phyloP scores from a whole-genome alignment of 53 echinoderm and acorn worm genomes.

The Holothuria scabra region DNA sequence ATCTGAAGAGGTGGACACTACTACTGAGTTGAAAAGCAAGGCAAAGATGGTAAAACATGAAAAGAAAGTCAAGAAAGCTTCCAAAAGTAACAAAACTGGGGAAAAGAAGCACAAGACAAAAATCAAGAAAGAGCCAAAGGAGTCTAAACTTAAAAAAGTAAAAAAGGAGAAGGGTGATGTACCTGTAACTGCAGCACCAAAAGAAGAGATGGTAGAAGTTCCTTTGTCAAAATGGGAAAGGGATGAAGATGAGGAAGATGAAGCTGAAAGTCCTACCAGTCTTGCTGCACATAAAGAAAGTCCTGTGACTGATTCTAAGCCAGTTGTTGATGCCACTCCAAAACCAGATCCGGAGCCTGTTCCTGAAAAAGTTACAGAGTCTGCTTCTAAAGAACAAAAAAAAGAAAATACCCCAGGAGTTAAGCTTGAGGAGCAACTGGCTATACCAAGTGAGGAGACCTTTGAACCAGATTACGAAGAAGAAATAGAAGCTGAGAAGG shows the following conservation, averaged over 20 bases:
- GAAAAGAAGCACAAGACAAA: constrained; percentile 56
- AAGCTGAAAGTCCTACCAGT: background rate
- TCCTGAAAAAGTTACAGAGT: constrained; percentile 28
- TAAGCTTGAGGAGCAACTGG: constrained; percentile 25
- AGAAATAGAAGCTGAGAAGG: constrained; percentile 71
- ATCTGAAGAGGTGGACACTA: background rate
- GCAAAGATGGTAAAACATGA: constrained; percentile 49
- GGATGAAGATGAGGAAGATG: constrained; percentile 55
- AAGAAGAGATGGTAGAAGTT: constrained; percentile 61
- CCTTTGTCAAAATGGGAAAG: constrained; percentile 87
- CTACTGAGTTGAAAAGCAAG: constrained; percentile 13
- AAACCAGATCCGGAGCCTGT: constrained; percentile 26
- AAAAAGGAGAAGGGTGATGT: constrained; percentile 49
- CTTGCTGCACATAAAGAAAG: background rate
- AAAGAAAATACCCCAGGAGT: constrained; percentile 28
- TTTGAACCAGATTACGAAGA: constrained; percentile 98
- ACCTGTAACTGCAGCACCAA: background rate
- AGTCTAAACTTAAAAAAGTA: constrained; percentile 5
- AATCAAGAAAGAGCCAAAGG: constrained; percentile 47
- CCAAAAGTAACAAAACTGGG: constrained; percentile 50
- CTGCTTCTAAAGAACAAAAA: constrained; percentile 29
- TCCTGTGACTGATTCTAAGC: background rate
- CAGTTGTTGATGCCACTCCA: background rate
- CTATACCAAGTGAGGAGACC: constrained; percentile 67
- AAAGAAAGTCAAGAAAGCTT: constrained; percentile 38